Base-by-base conservation (phyloP, 2,888 invertebrate genomes). In the Agelastica alni region DNA sequence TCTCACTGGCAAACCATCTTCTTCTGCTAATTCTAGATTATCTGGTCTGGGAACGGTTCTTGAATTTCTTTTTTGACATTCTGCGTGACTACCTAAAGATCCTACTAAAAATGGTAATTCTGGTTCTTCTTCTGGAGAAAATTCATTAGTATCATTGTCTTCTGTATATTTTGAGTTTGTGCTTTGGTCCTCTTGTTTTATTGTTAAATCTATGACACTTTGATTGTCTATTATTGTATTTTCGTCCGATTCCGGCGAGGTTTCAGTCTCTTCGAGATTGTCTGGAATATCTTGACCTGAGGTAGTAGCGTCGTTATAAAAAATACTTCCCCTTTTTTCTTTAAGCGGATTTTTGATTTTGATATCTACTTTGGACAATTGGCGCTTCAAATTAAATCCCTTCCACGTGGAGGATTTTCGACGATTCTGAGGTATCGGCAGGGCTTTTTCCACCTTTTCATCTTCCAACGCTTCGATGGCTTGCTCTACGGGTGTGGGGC, bases 381-480 rank as follows among this genome's bases (percentile, higher is more conserved):
- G 90, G 66, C 90, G 85, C 76, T 91, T 91, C 56, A 91, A 80
- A 75, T 86, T 89, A 79, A 90, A 89, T 56, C 84, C 84, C 76
- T 88, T 89, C 61, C 85, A 82, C 22, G 87, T 86, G 16, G 77
- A 76, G 67, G 86, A 85, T 64, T 87, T 81, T 58, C 86, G 77
- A 46, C 65, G 51, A 16, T 41, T 58, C 30, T 75, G 79, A 76
- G 58, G 73, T 51, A 75, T 74, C 2, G 74, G 72, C 6, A 73
- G 65, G 17, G 71, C 65, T 52, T 61, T 64, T 13, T 71, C 71
- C 17, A 70, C 65, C 51, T 61, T 64, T 14, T 71, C 71, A 51
- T 73, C 75, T 62, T 80, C 81, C 58, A 73, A 54, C 54, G 77
- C 77, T 65, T 80, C 79, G 62, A 65, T 70, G 48, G 79, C 79